Evolutionary conservation across 2,113 vertebrate species (phyloP), one percentile per base, ranked within the genome.

Genomic region (Falcunculus frontatus): DNA sequence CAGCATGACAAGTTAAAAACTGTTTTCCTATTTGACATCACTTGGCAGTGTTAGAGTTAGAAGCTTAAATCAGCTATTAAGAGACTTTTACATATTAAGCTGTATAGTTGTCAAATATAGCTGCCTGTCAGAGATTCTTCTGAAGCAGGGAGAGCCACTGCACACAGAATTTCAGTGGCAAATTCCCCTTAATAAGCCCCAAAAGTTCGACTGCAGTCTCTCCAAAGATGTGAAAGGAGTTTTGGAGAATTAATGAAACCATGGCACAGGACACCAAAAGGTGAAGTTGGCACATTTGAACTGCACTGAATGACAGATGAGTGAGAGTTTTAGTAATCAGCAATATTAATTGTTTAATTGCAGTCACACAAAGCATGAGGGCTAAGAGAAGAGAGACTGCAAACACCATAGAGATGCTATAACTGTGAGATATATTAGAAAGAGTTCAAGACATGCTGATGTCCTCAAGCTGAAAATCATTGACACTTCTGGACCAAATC

Each of bases 1-100:
- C 93, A 92, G 53, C 33, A 96, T 88, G 81, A 82, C 62, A 96
- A 95, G 46, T 55, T 4, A 37, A 93, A 96, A 97, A 84, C 72
- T 94, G 57, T 79, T 70, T 80, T 90, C 78, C 96, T 55, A 65
- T 77, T 94, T 91, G 80, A 96, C 91, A 90, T 84, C 60, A 73
- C 32, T 83, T 16, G 19, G 22, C 41, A 57, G 67, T 53, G 27
- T 86, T 95, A 68, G 87, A 57, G 22, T 46, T 76, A 59, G 84
- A 96, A 27, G 46, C 39, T 93, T 85, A 87, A 93, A 73, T 77
- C 53, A 59, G 32, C 75, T 94, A 33, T 78, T 90, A 81, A 74
- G 50, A 95, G 64, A 81, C 15, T 86, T 89, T 95, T 39, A 30
- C 33, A 69, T 77, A 64, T 80, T 87, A 75, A 96, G 49, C 47